Base-by-base conservation (phyloP, 2,888 invertebrate genomes). In the Tinea trinotella region DNA sequence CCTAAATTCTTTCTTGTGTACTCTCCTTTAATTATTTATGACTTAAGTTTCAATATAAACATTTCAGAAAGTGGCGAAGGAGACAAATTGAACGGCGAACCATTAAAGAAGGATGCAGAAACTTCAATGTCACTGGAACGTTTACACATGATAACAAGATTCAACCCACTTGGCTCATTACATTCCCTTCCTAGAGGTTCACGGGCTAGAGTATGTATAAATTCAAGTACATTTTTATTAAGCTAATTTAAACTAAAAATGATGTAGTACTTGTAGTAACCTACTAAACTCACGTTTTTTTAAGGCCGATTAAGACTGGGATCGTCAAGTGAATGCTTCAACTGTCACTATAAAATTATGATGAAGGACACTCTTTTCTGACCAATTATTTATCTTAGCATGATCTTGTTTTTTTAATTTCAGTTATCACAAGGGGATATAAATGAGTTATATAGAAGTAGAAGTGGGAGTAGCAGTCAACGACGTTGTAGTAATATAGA, bases 91-190 rank as follows among this genome's bases (percentile, higher is more conserved):
- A 90, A 90, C 13, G 70, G 71, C 0, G 91, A 91, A 61, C 90
- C 90, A 0, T 76, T 90, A 49, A 88, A 88, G 20, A 91, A 90
- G 64, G 92, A 92, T 61, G 90, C 90, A 48, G 88, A 89, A 53
- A 92, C 92, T 0, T 90, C 90, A 84, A 89, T 92, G 65, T 92
- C 92, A 40, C 73, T 91, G 57, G 93, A 93, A 70, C 80, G 93
- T 44, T 72, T 93, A 48, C 92, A 92, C 67, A 87, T 93, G 62
- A 90, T 93, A 79, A 91, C 92, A 3, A 88, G 93, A 61, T 92
- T 90, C 71, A 93, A 93, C 69, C 92, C 92, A 59, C 88, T 93
- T 55, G 93, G 93, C 48, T 93, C 93, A 22, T 73, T 93, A 50
- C 89, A 92, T 58, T 93, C 93, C 0, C 67, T 93, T 60, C 91